A percentile compares a stretch with the other conserved stretches of the same genome.
These are phyloP conservation scores for Cyanocitta stelleri DNA, from an alignment of 2,113 vertebrate genomes.

Conservation along the genomic window DNA sequence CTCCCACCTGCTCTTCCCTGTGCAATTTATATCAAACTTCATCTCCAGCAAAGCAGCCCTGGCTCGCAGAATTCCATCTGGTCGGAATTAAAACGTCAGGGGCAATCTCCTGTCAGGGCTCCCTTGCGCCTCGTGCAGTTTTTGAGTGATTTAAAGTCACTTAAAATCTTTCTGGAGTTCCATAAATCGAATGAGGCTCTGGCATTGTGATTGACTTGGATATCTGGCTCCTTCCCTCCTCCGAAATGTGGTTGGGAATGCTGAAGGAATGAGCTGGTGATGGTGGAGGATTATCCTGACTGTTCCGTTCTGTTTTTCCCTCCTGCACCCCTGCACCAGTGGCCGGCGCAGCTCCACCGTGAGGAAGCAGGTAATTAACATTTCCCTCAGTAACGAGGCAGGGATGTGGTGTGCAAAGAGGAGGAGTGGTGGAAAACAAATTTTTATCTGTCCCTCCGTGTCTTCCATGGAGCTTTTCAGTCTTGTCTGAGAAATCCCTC, in stretches of 20 bases:
- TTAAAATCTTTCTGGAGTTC: not conserved
- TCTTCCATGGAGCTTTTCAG: not conserved
- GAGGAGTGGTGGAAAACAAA: not conserved
- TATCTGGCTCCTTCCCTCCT: not conserved
- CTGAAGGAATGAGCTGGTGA: fast-evolving
- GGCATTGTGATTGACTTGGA: not conserved
- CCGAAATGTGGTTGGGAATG: not conserved
- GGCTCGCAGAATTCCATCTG: not conserved
- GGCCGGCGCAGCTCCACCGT: constrained; percentile 86
- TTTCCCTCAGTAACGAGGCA: fast-evolving
- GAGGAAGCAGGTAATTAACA: constrained; percentile 88
- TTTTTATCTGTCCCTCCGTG: not conserved
- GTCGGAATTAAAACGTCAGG: not conserved
- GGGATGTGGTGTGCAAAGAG: not conserved
- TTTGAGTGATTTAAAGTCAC: not conserved
- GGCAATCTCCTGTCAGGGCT: not conserved
- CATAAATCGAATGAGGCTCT: not conserved
- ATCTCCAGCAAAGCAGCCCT: not conserved
- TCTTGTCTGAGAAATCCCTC: not conserved
- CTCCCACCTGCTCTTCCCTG: not conserved
- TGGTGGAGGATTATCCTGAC: not conserved
- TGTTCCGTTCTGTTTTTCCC: not conserved
- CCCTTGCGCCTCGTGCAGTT: not conserved
- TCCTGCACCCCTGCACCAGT: constrained; percentile 37
- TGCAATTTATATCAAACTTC: not conserved